A percentile compares a stretch with the other conserved stretches of the same genome.
Conservation (phyloP, 2,797 vertebrate genomes). For the Cynopterus sphinx region DNA sequence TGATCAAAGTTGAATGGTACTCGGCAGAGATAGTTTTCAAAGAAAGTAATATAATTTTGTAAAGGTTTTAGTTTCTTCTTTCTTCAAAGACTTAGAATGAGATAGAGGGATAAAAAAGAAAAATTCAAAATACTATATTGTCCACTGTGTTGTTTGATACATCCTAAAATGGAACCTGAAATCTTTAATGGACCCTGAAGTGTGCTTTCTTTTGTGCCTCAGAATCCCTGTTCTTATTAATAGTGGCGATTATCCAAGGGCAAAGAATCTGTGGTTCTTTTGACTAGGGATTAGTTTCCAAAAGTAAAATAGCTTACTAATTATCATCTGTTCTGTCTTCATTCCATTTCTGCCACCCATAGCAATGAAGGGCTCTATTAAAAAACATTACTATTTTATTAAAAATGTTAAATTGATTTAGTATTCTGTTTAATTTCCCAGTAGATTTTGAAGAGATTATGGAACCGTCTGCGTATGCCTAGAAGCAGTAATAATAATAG, state of each 20-base stretch:
- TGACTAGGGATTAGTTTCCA: constrained; percentile 49
- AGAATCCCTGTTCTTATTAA: constrained; percentile 59
- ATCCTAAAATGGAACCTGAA: constrained; percentile 30
- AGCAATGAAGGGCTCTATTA: constrained; percentile 44
- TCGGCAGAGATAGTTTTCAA: constrained; percentile 22
- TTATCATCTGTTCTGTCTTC: constrained; percentile 66
- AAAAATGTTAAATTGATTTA: constrained; percentile 59
- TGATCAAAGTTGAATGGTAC: background rate
- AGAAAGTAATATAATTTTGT: background rate
- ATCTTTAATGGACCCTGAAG: background rate
- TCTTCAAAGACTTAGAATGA: background rate
- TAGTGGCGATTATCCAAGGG: constrained; percentile 65
- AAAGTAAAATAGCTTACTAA: constrained; percentile 66
- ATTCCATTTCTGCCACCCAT: constrained; percentile 53
- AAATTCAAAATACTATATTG: constrained; percentile 3
- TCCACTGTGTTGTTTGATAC: constrained; percentile 38
- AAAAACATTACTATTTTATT: constrained; percentile 64
- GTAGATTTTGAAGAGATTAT: constrained; percentile 55
- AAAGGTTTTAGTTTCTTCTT: background rate
- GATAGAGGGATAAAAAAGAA: background rate
- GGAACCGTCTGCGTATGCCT: constrained; percentile 27
- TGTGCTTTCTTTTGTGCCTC: constrained; percentile 62
- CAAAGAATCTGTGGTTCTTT: constrained; percentile 70
- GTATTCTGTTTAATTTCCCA: constrained; percentile 64
- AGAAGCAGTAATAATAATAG: constrained; percentile 33